Evolutionary conservation across 2,113 vertebrate species (phyloP), one percentile per base, ranked within the genome.

Genomic region (Himantopus leucocephalus): DNA sequence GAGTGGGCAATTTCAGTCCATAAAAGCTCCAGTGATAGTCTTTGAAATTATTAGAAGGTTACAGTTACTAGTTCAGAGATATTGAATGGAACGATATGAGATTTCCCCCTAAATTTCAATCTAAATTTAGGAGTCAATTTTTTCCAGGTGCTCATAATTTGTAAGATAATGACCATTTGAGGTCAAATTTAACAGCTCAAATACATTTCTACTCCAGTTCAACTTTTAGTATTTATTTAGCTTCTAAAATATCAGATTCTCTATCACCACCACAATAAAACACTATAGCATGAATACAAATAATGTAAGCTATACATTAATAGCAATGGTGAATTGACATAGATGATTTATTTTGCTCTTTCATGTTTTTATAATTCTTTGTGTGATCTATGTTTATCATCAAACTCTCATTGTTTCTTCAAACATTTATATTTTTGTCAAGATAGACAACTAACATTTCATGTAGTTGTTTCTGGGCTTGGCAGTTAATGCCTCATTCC

Each of bases 381-480:
- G 47, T 41, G 29, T 84, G 68, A 88, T 83, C 91, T 94, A 11
- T 68, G 77, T 96, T 95, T 93, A 59, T 85, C 58, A 71, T 43
- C 60, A 88, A 91, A 94, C 45, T 94, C 79, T 93, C 80, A 60
- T 94, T 96, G 74, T 92, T 96, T 91, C 91, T 97, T 97, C 85
- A 95, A 96, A 91, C 72, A 70, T 93, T 92, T 94, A 79, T 78
- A 90, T 83, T 96, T 98, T 96, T 95, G 79, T 93, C 62, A 85
- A 96, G 88, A 91, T 8, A 82, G 86, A 79, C 72, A 62, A 94
- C 88, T 92, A 96, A 90, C 59, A 48, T 95, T 97, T 97, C 60
- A 64, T 64, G 89, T 68, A 91, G 85, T 90, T 97, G 68, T 97
- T 97, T 97, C 95, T 70, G n/a, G 75, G 76, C 58, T 85, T 82